These are phyloP conservation scores for Gastrophryne carolinensis DNA, from an alignment of 2,797 vertebrate species.

Conservation along the genomic window DNA sequence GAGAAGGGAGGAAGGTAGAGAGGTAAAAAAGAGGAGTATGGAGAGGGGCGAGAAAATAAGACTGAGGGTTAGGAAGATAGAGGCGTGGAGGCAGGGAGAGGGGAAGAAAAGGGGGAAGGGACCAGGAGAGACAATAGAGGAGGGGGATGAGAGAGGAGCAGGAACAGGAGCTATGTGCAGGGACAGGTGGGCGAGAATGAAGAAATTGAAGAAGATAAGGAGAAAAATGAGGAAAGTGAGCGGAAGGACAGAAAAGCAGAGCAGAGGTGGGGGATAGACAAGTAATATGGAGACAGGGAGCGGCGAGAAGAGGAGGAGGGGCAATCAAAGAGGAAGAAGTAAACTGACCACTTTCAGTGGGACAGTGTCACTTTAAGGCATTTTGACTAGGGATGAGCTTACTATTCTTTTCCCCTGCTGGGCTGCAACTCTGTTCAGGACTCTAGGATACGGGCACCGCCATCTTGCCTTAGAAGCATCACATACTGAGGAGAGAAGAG, in stretches of 20 bases:
- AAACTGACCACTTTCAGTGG: no score
- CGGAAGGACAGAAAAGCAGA: not conserved
- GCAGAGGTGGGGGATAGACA: not conserved
- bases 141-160: not conserved
- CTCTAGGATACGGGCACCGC: no score
- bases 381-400: no score
- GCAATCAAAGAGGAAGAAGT: not conserved
- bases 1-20: not conserved
- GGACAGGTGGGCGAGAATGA: not conserved
- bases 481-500: no score
- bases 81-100: not conserved
- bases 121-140: not conserved
- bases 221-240: not conserved
- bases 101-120: not conserved
- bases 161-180: not conserved
- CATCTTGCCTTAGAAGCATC: no score
- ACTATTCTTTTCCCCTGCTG: no score
- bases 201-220: not conserved
- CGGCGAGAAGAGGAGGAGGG: not conserved
- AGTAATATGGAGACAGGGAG: not conserved
- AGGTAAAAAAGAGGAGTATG: not conserved
- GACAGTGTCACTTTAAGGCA: no score
- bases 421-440: no score
- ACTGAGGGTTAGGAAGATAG: not conserved
- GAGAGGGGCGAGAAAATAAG: not conserved